phyloP scores from a whole-genome alignment of 2,113 vertebrate species.

The Sigmodon hispidus region DNA sequence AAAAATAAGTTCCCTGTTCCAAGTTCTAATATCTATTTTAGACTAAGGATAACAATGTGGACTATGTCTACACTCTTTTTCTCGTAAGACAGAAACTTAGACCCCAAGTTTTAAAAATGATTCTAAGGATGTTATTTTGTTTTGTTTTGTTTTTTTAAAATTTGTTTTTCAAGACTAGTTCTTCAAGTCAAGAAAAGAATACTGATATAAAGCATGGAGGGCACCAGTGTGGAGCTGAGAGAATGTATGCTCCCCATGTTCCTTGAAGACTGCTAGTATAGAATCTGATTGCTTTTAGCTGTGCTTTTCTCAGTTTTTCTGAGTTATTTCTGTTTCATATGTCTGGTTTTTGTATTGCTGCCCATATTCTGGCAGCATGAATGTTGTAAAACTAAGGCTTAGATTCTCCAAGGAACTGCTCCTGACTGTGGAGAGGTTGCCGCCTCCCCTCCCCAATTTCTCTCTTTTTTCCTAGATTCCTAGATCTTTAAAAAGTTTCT shows the following conservation, averaged over 20 bases:
- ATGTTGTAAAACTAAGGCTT: constrained; percentile 17
- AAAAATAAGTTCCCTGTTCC: background rate
- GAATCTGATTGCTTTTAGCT: background rate
- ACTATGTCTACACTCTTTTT: constrained; percentile 4
- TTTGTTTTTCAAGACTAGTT: background rate
- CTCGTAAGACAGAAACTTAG: background rate
- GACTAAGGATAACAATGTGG: background rate
- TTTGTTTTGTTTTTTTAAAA: background rate
- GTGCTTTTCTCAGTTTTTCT: constrained; percentile 41
- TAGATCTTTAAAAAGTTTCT: background rate
- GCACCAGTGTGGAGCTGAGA: background rate
- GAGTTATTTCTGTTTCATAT: constrained; percentile 46
- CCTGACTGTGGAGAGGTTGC: background rate
- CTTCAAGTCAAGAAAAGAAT: background rate
- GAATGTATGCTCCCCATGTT: background rate
- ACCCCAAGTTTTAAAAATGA: background rate
- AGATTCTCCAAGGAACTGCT: background rate
- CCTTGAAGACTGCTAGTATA: background rate
- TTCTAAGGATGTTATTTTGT: background rate
- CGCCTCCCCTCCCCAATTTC: background rate
- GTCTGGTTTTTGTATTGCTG: background rate
- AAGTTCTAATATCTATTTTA: background rate
- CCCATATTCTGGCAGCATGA: background rate
- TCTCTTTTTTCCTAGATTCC: background rate
- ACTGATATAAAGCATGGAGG: background rate